phyloP scores from a whole-genome alignment of 2,113 vertebrate species.

The Acrocephalus kingi region DNA sequence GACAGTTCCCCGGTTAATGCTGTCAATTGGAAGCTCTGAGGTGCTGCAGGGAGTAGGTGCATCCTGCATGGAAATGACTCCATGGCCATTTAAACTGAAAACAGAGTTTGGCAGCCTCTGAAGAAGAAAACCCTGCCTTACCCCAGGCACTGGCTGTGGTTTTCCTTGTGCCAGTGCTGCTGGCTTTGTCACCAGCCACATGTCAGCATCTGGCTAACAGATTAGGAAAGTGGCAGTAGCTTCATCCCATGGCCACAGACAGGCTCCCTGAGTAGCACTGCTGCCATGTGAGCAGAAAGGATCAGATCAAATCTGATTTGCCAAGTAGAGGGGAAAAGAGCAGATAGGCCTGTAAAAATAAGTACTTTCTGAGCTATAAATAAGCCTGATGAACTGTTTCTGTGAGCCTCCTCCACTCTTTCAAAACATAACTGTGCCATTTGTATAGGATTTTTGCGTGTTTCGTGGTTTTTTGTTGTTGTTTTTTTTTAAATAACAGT shows the following conservation, averaged over 20 bases:
- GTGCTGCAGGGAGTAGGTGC: neutral
- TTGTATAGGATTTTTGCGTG: neutral
- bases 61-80: neutral
- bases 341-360: neutral
- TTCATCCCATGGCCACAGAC: accelerated
- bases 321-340: neutral
- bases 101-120: neutral
- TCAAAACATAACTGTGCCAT: neutral
- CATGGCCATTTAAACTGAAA: neutral
- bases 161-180: neutral
- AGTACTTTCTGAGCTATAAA: neutral
- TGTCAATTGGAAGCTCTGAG: neutral
- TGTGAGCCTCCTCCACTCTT: neutral
- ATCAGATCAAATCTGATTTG: neutral
- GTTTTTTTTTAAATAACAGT: neutral
- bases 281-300: accelerated
- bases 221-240: neutral
- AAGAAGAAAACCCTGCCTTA: neutral
- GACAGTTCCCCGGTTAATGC: neutral
- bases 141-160: accelerated
- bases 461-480: no score
- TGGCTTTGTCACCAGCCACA: neutral
- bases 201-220: neutral
- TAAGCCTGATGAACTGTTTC: neutral
- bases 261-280: neutral